Evolutionary conservation across 2,888 invertebrate species (phyloP), one percentile per base, ranked within the genome.

Genomic region (Myopa tessellatipennis): DNA sequence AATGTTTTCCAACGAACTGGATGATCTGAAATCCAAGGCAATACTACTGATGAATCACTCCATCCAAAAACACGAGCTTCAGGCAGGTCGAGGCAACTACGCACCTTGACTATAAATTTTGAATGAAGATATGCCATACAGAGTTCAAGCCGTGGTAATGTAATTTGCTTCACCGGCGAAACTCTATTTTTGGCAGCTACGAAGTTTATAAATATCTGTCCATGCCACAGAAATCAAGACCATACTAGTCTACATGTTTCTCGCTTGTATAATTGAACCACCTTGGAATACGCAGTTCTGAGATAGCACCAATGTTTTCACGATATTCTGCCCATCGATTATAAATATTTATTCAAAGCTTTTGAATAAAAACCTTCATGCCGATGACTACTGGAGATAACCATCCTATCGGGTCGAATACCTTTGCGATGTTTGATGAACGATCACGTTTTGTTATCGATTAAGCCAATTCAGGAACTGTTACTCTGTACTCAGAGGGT

Each of bases 1-100:
- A 77, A 79, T 16, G 78, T 77, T 18, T 78, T 77, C 76, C 77
- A 78, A 40, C 72, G 65, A 26, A 61, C 38, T 34, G 76, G 77
- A 65, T 74, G 70, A 69, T 77, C 74, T 5, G 18, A 52, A 8
- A 74, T n/a, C 77, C 74, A 76, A 8, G 77, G 70, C n/a, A 79
- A 50, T n/a, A 79, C 77, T 34, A 78, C 34, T 16, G 61, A 73
- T 36, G 77, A 78, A 60, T 79, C 79, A 60, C 74, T 73, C 52
- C 69, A 79, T 34, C 76, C 73, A 55, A 58, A 78, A 18, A 63
- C 12, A 3, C 12, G 55, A 26, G 55, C 18, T 4, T 75, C 14
- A 1, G 55, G 36, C 60, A 74, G 4, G 1, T 73, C 7, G 5
- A 70, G 58, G 12, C 45, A 26, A n/a, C 67, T 14, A 3, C 50